Evolutionary conservation across 2,797 vertebrate species (phyloP), one percentile per base, ranked within the genome.

Genomic region (Botia almorhae): DNA sequence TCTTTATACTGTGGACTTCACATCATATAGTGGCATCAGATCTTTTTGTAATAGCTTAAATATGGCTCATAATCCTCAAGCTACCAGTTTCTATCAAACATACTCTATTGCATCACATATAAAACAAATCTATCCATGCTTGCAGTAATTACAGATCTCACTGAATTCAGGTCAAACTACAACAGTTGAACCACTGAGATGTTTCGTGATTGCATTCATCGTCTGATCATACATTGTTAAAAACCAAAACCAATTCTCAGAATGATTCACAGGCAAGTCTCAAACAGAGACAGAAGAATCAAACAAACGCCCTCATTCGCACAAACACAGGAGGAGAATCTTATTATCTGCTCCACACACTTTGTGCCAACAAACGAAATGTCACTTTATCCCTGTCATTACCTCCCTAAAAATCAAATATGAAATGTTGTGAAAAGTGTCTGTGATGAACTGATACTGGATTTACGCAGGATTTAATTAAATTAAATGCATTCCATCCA

Each of bases 401-500:
- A 88, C 81, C 74, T 76, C 29, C 39, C 69, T 81, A 85, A 77
- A 83, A 87, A 83, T 55, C 53, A 82, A 81, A 79, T 77, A 76
- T 74, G 43, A 83, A 82, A 77, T 82, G 76, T 80, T 73, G 77
- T 64, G 43, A 46, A 65, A 55, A 19, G 19, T 77, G 69, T 70
- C 67, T 83, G 26, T 70, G 78, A 69, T 76, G 67, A 39, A 82
- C 74, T 76, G 81, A 83, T 69, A 68, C 43, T 33, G 70, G 68
- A 65, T 78, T 81, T 48, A 21, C 67, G 53, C 12, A 43, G 64
- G 75, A 79, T 64, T 80, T 67, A 60, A 83, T 76, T 75, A 76
- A 83, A 80, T 56, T 75, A 70, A 64, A 83, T 92, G 91, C 91
- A 92, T 90, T 91, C 48, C 17, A 46, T 76, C 73, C 91, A 90